phyloP scores from a whole-genome alignment of 1,140 invertebrate genomes.

The Brachionus plicatilis region DNA sequence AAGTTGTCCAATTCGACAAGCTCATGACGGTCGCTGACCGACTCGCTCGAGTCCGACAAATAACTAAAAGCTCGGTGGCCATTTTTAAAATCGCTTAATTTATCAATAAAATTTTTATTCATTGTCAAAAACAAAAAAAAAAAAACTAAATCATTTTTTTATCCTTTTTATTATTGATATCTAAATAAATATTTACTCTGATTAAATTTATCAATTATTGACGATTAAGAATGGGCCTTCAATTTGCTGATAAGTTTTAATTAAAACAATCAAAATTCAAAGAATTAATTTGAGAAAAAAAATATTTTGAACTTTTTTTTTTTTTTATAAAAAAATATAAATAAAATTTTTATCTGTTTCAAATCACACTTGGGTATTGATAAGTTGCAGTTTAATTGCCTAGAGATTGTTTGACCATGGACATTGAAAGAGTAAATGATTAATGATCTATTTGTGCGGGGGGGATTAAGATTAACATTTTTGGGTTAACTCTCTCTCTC shows the following conservation, averaged over 20 bases:
- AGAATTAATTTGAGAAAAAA: background rate
- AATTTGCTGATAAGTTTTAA: background rate
- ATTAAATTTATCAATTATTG: background rate
- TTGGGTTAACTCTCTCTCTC: background rate
- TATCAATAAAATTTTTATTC: background rate
- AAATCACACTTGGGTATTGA: background rate
- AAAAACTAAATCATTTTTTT: background rate
- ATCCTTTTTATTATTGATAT: background rate
- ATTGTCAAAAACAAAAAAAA: background rate
- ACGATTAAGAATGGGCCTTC: background rate
- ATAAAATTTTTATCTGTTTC: background rate
- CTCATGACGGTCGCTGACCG: background rate
- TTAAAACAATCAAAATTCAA: background rate
- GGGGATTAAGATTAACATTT: conserved; percentile 11
- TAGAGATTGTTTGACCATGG: background rate
- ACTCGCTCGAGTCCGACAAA: background rate
- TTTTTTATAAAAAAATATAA: background rate
- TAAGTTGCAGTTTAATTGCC: background rate
- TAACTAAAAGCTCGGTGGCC: background rate
- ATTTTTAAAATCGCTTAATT: background rate
- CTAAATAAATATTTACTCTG: background rate
- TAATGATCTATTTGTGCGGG: background rate
- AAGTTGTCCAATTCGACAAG: background rate
- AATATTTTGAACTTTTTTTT: background rate
- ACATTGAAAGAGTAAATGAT: background rate